Conservation (phyloP, 2,888 invertebrate genomes). For the Lochmaea capreae region DNA sequence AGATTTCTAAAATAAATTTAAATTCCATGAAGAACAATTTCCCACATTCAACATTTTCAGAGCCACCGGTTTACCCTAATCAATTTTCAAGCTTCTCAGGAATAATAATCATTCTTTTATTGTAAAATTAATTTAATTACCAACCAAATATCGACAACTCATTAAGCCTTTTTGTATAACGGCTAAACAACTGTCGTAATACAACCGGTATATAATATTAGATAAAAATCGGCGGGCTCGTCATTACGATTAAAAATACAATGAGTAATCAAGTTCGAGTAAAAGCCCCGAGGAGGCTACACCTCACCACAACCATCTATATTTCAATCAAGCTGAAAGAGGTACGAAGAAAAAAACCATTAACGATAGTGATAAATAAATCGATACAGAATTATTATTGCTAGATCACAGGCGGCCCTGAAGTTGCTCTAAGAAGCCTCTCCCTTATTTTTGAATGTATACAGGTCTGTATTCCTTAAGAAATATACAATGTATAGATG, state of each 20-base stretch:
- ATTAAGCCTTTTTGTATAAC: constrained; percentile 4
- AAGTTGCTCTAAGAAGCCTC: constrained; percentile 24
- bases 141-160: not conserved
- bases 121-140: not conserved
- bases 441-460: constrained; percentile 40
- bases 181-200: not conserved
- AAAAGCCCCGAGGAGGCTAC: constrained; percentile 23
- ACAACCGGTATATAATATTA: not conserved
- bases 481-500: not conserved
- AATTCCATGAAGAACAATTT: no score
- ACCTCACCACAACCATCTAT: constrained; percentile 28
- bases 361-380: constrained; percentile 42
- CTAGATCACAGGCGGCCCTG: constrained; percentile 43
- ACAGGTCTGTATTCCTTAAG: constrained; percentile 19
- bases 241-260: constrained; percentile 1
- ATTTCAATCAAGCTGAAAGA: constrained; percentile 34
- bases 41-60: no score
- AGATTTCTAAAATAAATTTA: no score
- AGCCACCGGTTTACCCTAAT: no score
- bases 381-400: constrained; percentile 45
- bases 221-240: not conserved
- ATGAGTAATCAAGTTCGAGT: constrained; percentile 26
- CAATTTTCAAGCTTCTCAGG: no score
- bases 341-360: constrained; percentile 34
- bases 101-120: no score